These are phyloP conservation scores for Neodiprion virginianus DNA, from an alignment of 1,140 invertebrate genomes.

Conservation along the genomic window DNA sequence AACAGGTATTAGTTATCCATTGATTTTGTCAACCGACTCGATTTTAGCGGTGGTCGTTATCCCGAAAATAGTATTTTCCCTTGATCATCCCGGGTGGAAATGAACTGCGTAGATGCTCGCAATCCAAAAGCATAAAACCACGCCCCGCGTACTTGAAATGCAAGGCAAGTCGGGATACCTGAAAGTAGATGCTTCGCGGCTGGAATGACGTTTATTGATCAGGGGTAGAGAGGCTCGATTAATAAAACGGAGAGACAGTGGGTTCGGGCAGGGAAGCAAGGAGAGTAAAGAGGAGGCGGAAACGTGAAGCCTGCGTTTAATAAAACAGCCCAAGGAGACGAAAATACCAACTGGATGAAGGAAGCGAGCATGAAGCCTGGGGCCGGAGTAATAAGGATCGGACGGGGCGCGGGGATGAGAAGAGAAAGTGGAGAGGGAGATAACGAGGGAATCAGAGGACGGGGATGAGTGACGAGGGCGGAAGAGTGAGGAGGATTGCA, in stretches of 20 bases:
- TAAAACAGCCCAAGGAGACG: constrained; percentile 1
- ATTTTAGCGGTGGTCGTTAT: too few species aligned
- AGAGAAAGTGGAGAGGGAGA: background rate
- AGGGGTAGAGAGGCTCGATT: background rate
- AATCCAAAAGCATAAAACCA: too few species aligned
- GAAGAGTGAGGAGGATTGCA: constrained; percentile 8
- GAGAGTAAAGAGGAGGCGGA: background rate
- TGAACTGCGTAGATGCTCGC: too few species aligned
- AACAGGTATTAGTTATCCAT: too few species aligned
- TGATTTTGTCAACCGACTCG: too few species aligned
- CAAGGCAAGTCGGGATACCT: too few species aligned
- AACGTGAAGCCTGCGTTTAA: background rate
- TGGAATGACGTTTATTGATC: constrained; percentile 1
- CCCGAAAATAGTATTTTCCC: too few species aligned
- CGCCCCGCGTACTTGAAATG: too few species aligned
- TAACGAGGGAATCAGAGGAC: background rate
- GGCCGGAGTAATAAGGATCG: background rate
- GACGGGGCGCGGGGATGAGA: background rate
- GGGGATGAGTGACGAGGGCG: background rate
- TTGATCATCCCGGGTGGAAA: too few species aligned
- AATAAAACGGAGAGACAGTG: background rate
- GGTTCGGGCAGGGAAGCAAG: background rate
- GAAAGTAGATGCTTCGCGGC: background rate
- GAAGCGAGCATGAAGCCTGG: background rate
- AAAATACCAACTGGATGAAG: background rate